phyloP scores from a whole-genome alignment of 2,888 invertebrate species.

The Linyphia triangularis region DNA sequence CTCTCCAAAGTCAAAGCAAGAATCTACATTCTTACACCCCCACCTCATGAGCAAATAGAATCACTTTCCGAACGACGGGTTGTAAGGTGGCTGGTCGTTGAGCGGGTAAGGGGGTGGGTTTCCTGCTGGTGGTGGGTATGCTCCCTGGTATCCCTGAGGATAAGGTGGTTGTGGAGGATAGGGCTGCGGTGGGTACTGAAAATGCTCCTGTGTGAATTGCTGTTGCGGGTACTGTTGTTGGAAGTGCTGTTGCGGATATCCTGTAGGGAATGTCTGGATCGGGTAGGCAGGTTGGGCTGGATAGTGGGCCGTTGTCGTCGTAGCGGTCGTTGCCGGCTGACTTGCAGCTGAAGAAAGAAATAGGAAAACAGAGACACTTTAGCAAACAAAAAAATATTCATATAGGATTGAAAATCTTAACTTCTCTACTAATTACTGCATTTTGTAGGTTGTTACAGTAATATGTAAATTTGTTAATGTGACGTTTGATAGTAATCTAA shows the following conservation, averaged over 20 bases:
- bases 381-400: background rate
- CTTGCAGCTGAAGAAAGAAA: conserved; percentile 60
- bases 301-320: conserved; percentile 74
- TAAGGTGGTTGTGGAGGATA: conserved; percentile 55
- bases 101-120: conserved; percentile 69
- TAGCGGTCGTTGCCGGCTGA: conserved; percentile 75
- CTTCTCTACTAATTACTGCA: no score
- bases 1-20: no score
- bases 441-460: background rate
- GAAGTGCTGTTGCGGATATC: conserved; percentile 70
- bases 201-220: conserved; percentile 72
- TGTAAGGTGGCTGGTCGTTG: conserved; percentile 72
- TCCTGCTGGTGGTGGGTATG: conserved; percentile 64
- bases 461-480: background rate
- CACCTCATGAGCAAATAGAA: background rate
- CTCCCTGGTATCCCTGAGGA: conserved; percentile 69
- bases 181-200: conserved; percentile 68
- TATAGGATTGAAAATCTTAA: background rate
- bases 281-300: conserved; percentile 71
- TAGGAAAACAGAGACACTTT: background rate
- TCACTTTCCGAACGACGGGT: conserved; percentile 70
- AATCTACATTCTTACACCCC: background rate
- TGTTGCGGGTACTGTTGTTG: conserved; percentile 73
- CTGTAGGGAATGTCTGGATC: conserved; percentile 70
- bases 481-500: background rate